Base-by-base conservation (phyloP, 2,888 invertebrate species). In the Drosophila sordidula region DNA sequence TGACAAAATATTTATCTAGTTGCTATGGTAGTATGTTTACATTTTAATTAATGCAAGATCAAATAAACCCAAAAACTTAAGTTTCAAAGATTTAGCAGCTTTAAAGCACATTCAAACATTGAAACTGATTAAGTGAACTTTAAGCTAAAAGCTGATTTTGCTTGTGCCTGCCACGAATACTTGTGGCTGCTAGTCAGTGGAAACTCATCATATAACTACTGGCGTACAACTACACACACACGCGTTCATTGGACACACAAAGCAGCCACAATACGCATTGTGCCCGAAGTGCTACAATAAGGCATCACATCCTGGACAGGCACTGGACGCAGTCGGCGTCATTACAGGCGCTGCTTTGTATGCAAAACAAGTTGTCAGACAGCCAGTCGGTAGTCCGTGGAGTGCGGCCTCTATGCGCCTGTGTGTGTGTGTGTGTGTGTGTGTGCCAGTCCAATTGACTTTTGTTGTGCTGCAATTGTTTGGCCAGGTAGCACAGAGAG, bases 281-380 rank as follows among this genome's bases (percentile, higher is more conserved):
- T 71, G 61, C 66, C 64, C 61, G 47, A 70, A 80, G 68, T 78
- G 83, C 64, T 71, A 68, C 80, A 78, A 70, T 70, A 59, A 70
- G 61, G 68, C 68, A 71, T 47, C 80, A 75, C 78, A 80, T 78
- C 75, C 80, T 80, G 80, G 47, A 61, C 41, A 44, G 46, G 41
- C 63, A 42, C 46, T 56, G 50, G 55, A n/a, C 45, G 9, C 58
- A 59, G 64, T 55, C 46, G 65, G 75, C 65, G 65, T 76, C 77
- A 77, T 76, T 77, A 70, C 73, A 42, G 72, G 47, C 59, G 66
- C 69, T 68, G 73, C 64, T 85, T 87, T 82, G 73, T 83, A 85
- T 85, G 85, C 85, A 87, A 80, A 85, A 58, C 87, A 75, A 71
- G 83, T 52, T 59, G 73, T 38, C 65, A 68, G 67, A 63, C 67